A percentile compares a stretch with the other conserved stretches of the same genome.
phyloP scores from a whole-genome alignment of 92 coral and sea anemone species.

The Chrysogorgia sp. region DNA sequence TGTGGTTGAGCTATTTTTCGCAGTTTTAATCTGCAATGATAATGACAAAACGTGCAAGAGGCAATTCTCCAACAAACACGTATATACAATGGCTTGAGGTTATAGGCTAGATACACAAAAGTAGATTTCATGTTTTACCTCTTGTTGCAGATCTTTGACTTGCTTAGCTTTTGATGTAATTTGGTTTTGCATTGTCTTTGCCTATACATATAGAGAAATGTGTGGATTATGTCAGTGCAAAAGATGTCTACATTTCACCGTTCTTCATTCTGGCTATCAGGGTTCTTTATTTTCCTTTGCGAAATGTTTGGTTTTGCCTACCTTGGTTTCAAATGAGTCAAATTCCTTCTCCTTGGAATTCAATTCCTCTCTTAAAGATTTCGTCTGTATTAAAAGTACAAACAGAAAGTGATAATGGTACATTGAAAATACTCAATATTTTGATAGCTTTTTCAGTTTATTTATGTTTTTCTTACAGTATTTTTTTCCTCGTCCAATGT shows the following conservation, averaged over 20 bases:
- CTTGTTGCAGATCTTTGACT: slow-evolving; percentile 85
- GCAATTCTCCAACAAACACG: neutral
- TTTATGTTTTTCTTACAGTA: slow-evolving; percentile 9
- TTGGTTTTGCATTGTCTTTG: slow-evolving; percentile 81
- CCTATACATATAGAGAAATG: slow-evolving; percentile 41
- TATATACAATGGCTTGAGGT: neutral
- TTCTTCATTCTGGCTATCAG: too few relatives aligned
- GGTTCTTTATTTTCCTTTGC: too few relatives aligned
- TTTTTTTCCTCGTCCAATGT: slow-evolving; percentile 31
- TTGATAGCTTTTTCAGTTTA: neutral
- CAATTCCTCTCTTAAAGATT: slow-evolving; percentile 47
- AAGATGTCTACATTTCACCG: too few relatives aligned
- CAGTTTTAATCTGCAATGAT: slow-evolving; percentile 55
- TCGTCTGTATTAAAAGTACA: slow-evolving; percentile 26
- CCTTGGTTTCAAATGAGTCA: slow-evolving; percentile 50
- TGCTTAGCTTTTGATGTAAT: slow-evolving; percentile 78
- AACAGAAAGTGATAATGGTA: neutral
- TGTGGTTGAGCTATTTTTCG: slow-evolving; percentile 69
- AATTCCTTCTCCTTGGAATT: slow-evolving; percentile 46
- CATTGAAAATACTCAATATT: neutral
- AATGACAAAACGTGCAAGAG: neutral
- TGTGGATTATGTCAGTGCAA: neutral
- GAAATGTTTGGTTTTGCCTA: neutral
- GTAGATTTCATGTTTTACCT: slow-evolving; percentile 62
- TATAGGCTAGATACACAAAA: neutral